phyloP scores from a whole-genome alignment of 2,797 vertebrate species.

The Cyprinodon diabolis region DNA sequence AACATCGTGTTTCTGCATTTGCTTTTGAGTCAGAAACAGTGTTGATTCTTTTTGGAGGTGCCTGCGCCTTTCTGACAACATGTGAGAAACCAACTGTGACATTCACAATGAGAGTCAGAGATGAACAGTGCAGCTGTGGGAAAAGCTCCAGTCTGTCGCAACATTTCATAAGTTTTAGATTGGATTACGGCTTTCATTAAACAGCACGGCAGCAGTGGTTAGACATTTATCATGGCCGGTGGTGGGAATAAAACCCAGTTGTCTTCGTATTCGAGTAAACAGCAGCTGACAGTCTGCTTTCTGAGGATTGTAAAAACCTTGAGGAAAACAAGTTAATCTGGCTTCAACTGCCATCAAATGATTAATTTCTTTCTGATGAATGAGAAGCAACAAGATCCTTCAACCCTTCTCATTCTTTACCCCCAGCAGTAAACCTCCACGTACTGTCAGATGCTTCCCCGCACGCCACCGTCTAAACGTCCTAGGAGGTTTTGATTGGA shows the following conservation, averaged over 20 bases:
- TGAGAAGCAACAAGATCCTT: not conserved
- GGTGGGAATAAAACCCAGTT: conserved; percentile 13
- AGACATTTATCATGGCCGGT: not conserved
- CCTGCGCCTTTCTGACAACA: conserved; percentile 29
- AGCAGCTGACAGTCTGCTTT: not conserved
- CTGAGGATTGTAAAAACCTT: conserved; percentile 2
- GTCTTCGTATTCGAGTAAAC: conserved; percentile 5
- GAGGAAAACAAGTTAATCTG: not conserved
- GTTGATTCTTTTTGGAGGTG: conserved; percentile 27
- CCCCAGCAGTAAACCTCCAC: not conserved
- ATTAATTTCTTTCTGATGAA: conserved; percentile 3
- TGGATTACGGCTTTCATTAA: conserved; percentile 29
- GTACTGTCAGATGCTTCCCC: no score
- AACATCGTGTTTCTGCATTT: conserved; percentile 7
- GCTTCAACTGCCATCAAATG: not conserved
- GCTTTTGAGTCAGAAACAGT: not conserved
- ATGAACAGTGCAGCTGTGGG: conserved; percentile 15
- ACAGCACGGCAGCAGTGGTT: conserved; percentile 3
- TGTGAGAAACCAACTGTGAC: conserved; percentile 47
- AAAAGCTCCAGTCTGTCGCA: conserved; percentile 20
- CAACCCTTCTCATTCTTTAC: not conserved
- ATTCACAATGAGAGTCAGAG: conserved; percentile 27
- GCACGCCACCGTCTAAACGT: no score
- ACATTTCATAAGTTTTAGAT: conserved; percentile 24
- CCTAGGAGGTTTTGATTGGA: not conserved